A percentile compares a stretch with the other conserved stretches of the same genome.
Evolutionary conservation across 2,888 invertebrate species (phyloP).

Genomic region (Drosophila fulvimacula): DNA sequence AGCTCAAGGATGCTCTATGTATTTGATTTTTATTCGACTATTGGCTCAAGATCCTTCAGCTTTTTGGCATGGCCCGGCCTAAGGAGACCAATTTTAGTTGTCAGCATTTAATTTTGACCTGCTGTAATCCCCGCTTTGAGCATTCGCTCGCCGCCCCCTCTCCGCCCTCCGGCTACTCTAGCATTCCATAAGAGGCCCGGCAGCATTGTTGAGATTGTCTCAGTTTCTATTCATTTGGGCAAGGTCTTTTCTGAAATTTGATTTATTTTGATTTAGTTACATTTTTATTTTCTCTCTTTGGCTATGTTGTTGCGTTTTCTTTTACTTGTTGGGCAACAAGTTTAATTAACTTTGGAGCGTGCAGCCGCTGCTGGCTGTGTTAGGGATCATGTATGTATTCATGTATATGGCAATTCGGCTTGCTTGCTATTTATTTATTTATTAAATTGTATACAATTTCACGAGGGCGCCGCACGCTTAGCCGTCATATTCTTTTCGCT

Average conservation of each 20-base stretch:
- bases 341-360: slow-evolving; percentile 50
- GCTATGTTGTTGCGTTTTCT: not conserved
- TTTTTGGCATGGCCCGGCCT: slow-evolving; percentile 9
- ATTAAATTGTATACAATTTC: slow-evolving; percentile 55
- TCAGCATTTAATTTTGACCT: slow-evolving; percentile 28
- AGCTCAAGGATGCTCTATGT: not conserved
- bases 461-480: slow-evolving; percentile 20
- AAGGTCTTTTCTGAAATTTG: slow-evolving; percentile 24
- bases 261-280: slow-evolving; percentile 52
- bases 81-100: slow-evolving; percentile 21
- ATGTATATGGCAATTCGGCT: slow-evolving; percentile 33
- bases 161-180: not conserved
- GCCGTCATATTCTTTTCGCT: slow-evolving; percentile 32
- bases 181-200: slow-evolving; percentile 17
- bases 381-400: slow-evolving; percentile 10
- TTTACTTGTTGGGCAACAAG: slow-evolving; percentile 12
- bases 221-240: slow-evolving; percentile 20
- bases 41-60: not conserved
- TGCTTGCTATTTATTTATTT: slow-evolving; percentile 60
- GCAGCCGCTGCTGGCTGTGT: not conserved
- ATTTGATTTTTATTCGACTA: not conserved
- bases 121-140: slow-evolving; percentile 1
- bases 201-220: slow-evolving; percentile 31
- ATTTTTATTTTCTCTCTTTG: not conserved
- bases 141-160: not conserved